Evolutionary conservation across 2,888 invertebrate species (phyloP), one percentile per base, ranked within the genome.

Genomic region (Seira sanloemensis): DNA sequence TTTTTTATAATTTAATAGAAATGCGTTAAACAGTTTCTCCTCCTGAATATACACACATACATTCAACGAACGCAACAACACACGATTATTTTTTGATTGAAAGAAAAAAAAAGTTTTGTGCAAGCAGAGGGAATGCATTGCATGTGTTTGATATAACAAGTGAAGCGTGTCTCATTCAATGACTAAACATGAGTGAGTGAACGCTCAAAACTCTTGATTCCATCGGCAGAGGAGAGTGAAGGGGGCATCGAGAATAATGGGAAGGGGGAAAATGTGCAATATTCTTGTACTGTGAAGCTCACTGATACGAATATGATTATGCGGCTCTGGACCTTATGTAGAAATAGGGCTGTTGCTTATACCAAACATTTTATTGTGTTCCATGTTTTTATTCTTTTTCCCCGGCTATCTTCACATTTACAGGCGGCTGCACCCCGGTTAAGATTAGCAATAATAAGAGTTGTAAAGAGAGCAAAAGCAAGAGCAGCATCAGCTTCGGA

Each of bases 81-180:
- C n/a, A n/a, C 37, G 4, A 37, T 7, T 7, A 37, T 37, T 7
- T 37, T 7, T 50, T 50, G 50, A 12, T n/a, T n/a, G 12, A 50
- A 50, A 50, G 50, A n/a, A 7, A 7, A 37, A 12, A 37, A 50
- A 50, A 50, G 50, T 37, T 37, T n/a, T n/a, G n/a, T n/a, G n/a
- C n/a, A n/a, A 37, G 12, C 37, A 37, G 50, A 26, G 16, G 9
- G 26, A 27, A 46, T 71, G 69, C 19, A 18, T 25, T 66, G 75
- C 75, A 75, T 75, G 46, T 66, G 62, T 50, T 75, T 66, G 37
- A 75, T 66, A 66, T 62, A 23, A 68, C 25, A 77, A 68, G 76
- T 68, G 68, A 77, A 77, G 54, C 77, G 68, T 77, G 77, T 76
- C 67, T 46, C 16, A 76, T 46, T 77, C 54, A 77, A 67, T 77